These are phyloP conservation scores for Sternotherus odoratus DNA, from an alignment of 2,797 vertebrate species.

Conservation along the genomic window DNA sequence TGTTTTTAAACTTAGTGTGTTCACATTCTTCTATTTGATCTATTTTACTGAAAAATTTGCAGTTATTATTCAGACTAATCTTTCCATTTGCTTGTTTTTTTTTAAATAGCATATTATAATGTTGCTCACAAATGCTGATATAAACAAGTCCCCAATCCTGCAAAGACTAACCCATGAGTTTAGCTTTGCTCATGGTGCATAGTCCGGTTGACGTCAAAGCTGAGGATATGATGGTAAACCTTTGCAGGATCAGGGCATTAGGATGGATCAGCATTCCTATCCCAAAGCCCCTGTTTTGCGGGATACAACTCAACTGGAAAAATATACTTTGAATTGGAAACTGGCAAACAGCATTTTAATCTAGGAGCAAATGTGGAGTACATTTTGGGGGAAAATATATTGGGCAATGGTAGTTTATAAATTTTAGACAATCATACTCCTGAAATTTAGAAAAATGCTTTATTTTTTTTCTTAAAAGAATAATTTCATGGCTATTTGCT, in stretches of 20 bases:
- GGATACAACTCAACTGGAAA: neutral
- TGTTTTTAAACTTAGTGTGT: neutral
- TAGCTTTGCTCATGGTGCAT: neutral
- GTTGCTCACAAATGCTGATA: neutral
- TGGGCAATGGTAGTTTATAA: slow-evolving; percentile 15
- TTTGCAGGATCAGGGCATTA: neutral
- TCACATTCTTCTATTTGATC: slow-evolving; percentile 16
- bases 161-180: neutral
- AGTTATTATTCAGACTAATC: slow-evolving; percentile 22
- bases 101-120: neutral
- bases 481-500: neutral
- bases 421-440: neutral
- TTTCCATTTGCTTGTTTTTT: slow-evolving; percentile 9
- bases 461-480: neutral
- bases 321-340: neutral
- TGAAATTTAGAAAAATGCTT: neutral
- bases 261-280: neutral
- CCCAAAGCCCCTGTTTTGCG: neutral
- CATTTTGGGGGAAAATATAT: neutral
- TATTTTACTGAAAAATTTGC: neutral
- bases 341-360: slow-evolving; percentile 12
- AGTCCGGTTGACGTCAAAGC: neutral
- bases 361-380: neutral
- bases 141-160: neutral
- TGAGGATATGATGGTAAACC: neutral